These are phyloP conservation scores for Ecdyonurus torrentis DNA, from an alignment of 2,888 invertebrate genomes.

Conservation along the genomic window DNA sequence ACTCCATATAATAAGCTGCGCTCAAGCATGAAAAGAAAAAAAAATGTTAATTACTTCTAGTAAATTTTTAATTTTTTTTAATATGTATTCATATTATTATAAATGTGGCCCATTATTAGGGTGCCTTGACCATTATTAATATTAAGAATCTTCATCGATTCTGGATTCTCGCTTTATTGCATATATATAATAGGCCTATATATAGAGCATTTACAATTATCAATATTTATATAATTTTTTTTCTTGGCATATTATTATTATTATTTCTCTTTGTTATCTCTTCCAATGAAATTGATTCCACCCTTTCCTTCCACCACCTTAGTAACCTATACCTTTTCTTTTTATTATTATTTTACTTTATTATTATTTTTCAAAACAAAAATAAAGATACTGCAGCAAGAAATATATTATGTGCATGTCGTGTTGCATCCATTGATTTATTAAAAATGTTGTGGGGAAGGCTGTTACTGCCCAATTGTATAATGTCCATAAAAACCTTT, in stretches of 20 bases:
- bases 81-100: no score
- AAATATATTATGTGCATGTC: neutral
- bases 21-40: no score
- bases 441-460: constrained; percentile 1
- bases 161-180: neutral
- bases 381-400: neutral
- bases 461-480: constrained; percentile 3
- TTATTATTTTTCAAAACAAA: neutral
- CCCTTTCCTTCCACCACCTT: neutral
- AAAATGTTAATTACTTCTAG: no score
- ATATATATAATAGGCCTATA: no score
- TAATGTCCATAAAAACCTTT: neutral
- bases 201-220: neutral
- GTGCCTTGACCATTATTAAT: neutral
- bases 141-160: neutral
- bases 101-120: neutral
- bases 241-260: no score
- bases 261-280: neutral
- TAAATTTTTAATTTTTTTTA: no score
- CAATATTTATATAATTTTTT: neutral
- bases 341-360: no score
- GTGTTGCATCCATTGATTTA: neutral
- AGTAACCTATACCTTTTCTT: no score
- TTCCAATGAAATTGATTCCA: neutral
- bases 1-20: no score